Base-by-base conservation (phyloP, 2,797 vertebrate species). In the Pseudochirops cupreus region DNA sequence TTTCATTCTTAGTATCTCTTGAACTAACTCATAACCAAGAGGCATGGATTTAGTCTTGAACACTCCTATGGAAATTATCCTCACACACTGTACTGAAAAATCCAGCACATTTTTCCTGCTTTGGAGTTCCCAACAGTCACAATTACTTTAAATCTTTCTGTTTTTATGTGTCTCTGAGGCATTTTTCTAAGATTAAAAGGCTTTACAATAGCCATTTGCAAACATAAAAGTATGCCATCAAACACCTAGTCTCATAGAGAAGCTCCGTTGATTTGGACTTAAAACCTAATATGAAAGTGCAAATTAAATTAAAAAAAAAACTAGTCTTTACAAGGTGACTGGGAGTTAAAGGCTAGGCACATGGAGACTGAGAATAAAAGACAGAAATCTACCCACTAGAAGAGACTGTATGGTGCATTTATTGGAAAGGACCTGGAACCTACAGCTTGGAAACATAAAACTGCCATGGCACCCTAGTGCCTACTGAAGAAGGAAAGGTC, bases 351-450 rank as follows among this genome's bases (percentile, higher is more conserved):
- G 74, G 74, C 10, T 24, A 87, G 74, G 39, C 24, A 50, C 74
- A 50, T 87, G 21, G 39, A 50, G 13, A 46, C 39, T 97, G 93
- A 92, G 91, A 92, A 58, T 95, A 95, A 91, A 97, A 95, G 97
- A 96, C 92, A 97, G 97, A 98, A 97, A 92, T 90, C 11, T 3
- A 97, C 18, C 13, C 13, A 87, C 21, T 26, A 11, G 39, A 87
- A 28, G 74, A 50, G 24, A 87, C 50, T 24, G 24, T 46, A 46
- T 46, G 7, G 18, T 50, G 10, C 31, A 26, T 87, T 87, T 87
- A 50, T 50, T 87, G 3, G 21, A 50, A 87, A 87, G 24, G 39
- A 87, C 74, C 21, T 87, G 39, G 31, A 33, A 87, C 24, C 39
- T 28, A 9, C 50, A 87, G 5, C 39, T 87, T 87, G 74, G 74